A percentile compares a stretch with the other conserved stretches of the same genome.
phyloP scores from a whole-genome alignment of 2,113 vertebrate species.

The Todiramphus saurophagus region DNA sequence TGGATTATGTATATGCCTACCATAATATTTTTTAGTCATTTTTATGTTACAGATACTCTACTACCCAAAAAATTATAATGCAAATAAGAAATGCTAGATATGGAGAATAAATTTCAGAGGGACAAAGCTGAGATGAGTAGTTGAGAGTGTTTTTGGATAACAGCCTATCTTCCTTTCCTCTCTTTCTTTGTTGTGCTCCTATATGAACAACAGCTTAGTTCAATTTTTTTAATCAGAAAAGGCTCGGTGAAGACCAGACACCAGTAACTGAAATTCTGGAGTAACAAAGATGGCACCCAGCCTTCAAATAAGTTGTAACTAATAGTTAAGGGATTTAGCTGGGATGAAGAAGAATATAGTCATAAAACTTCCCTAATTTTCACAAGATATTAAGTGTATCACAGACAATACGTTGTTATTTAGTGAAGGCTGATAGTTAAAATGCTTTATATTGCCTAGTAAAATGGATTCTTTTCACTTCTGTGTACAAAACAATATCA shows the following conservation, averaged over 20 bases:
- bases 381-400: not conserved
- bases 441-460: not conserved
- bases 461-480: not conserved
- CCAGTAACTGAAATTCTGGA: not conserved
- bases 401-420: not conserved
- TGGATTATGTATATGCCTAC: not conserved
- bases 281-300: not conserved
- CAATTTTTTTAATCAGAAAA: not conserved
- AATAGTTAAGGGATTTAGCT: not conserved
- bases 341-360: not conserved
- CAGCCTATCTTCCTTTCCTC: not conserved
- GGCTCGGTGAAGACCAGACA: not conserved
- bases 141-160: not conserved
- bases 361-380: not conserved
- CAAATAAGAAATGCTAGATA: not conserved
- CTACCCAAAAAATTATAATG: not conserved
- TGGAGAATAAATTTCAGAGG: not conserved
- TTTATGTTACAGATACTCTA: not conserved
- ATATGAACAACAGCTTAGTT: not conserved
- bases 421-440: not conserved
- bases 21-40: not conserved
- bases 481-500: not conserved
- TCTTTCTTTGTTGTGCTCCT: not conserved
- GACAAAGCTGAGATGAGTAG: not conserved
- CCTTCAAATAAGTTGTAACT: not conserved